Evolutionary conservation across 2,888 invertebrate genomes (phyloP).

Genomic region (Marronus borbonicus): DNA sequence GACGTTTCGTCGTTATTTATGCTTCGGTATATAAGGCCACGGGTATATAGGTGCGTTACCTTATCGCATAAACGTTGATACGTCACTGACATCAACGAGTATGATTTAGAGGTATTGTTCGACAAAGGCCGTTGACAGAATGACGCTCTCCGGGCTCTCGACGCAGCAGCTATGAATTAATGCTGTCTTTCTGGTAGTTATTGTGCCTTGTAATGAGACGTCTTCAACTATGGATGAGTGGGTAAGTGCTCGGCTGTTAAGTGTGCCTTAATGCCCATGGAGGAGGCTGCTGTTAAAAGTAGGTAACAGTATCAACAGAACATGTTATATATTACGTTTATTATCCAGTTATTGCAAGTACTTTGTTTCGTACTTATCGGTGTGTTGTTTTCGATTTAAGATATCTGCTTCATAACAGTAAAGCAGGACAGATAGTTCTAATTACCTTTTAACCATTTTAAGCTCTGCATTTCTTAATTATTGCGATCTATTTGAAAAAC

Average conservation of each 20-base stretch:
- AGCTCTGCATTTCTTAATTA: too few species aligned
- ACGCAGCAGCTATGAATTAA: conserved; percentile 14
- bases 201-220: conserved; percentile 9
- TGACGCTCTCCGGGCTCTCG: conserved; percentile 1
- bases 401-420: too few species aligned
- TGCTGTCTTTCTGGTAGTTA: conserved; percentile 24
- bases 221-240: conserved; percentile 12
- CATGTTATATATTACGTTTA: conserved; percentile 3
- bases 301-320: conserved; percentile 8
- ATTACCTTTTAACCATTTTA: too few species aligned
- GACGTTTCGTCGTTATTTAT: conserved; percentile 18
- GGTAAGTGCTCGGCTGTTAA: conserved; percentile 20
- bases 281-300: conserved; percentile 1
- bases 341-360: too few species aligned
- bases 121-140: conserved; percentile 25
- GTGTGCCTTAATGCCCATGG: background rate
- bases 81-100: conserved; percentile 29
- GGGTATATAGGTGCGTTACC: conserved; percentile 13
- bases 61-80: conserved; percentile 15
- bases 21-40: background rate
- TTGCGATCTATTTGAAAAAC: too few species aligned
- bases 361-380: too few species aligned
- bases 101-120: conserved; percentile 35
- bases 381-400: too few species aligned
- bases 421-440: too few species aligned